These are phyloP conservation scores for Neelides folsomi DNA, from an alignment of 2,888 invertebrate genomes.

Conservation along the genomic window DNA sequence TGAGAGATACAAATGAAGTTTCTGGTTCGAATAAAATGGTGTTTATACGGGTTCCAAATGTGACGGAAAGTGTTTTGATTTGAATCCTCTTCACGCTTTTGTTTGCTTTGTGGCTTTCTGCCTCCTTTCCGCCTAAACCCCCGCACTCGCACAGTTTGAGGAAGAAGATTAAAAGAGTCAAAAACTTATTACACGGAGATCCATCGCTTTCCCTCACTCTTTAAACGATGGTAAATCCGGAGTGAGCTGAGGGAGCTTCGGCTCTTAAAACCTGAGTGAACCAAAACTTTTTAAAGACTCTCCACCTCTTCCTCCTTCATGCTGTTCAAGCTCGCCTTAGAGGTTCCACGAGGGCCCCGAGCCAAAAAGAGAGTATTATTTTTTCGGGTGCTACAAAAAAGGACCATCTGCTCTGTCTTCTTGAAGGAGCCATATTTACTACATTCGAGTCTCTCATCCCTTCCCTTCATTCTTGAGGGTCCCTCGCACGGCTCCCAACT, in stretches of 20 bases:
- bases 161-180: no score
- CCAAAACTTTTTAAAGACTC: no score
- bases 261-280: no score
- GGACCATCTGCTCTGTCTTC: constrained; percentile 11
- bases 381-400: constrained; percentile 12
- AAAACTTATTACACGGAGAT: not conserved
- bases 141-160: no score
- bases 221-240: not conserved
- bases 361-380: constrained; percentile 12
- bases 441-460: not conserved
- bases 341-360: constrained; percentile 9
- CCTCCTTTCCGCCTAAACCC: no score
- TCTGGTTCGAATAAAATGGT: no score
- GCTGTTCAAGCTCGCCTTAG: constrained; percentile 1
- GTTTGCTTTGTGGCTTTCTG: no score
- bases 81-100: no score
- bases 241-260: no score
- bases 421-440: not conserved
- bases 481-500: not conserved
- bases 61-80: no score
- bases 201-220: not conserved
- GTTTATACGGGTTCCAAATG: no score
- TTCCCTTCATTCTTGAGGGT: not conserved
- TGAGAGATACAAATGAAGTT: no score
- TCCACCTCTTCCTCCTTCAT: not conserved